phyloP scores from a whole-genome alignment of 2,797 vertebrate species.

The Eospalax fontanierii region DNA sequence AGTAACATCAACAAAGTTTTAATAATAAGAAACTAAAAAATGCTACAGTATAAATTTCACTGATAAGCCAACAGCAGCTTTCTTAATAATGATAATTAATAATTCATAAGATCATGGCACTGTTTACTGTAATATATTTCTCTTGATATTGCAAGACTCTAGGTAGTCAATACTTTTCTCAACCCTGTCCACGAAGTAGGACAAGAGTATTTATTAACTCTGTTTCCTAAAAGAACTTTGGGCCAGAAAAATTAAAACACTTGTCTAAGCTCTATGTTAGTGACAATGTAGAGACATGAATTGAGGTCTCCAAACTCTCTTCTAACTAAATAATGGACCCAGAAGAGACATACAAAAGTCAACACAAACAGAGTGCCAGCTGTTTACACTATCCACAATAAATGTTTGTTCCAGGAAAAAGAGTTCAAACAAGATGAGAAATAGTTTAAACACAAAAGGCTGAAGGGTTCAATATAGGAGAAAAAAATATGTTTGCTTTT shows the following conservation, averaged over 20 bases:
- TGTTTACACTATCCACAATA: constrained; percentile 78
- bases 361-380: constrained; percentile 81
- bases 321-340: constrained; percentile 78
- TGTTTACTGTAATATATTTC: constrained; percentile 42
- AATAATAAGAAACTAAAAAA: not conserved
- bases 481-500: constrained; percentile 69
- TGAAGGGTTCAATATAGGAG: constrained; percentile 77
- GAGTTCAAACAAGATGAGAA: constrained; percentile 84
- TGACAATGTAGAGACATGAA: constrained; percentile 63
- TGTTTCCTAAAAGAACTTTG: constrained; percentile 13
- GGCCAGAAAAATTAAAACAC: constrained; percentile 62
- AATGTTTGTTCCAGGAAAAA: constrained; percentile 79
- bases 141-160: constrained; percentile 18
- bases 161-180: not conserved
- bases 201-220: not conserved
- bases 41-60: not conserved
- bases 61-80: not conserved
- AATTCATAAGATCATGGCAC: not conserved
- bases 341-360: constrained; percentile 81
- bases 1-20: constrained; percentile 2
- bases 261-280: constrained; percentile 10
- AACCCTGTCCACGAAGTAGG: not conserved
- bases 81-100: not conserved
- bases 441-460: constrained; percentile 85
- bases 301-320: constrained; percentile 69